Evolutionary conservation across 2,888 invertebrate genomes (phyloP).

Genomic region (Apoda limacodes): DNA sequence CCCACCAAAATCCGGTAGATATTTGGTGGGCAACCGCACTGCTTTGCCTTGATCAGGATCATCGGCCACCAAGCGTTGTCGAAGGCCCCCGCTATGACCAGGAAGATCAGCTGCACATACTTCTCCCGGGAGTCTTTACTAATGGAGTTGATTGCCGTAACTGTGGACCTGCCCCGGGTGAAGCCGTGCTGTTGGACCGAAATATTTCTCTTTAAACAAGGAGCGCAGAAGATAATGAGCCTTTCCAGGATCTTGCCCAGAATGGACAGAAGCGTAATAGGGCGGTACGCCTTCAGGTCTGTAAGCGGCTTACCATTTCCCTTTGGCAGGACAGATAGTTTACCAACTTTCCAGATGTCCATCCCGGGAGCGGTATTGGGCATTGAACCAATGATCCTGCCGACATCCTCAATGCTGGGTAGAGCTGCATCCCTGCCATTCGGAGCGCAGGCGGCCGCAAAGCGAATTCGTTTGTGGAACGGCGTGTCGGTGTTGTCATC

Average conservation of each 20-base stretch:
- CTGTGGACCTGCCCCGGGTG: slow-evolving; percentile 23
- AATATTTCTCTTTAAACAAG: slow-evolving; percentile 1
- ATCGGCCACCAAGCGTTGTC: no score
- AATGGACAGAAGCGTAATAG: slow-evolving; percentile 24
- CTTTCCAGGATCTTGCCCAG: slow-evolving; percentile 28
- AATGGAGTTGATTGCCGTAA: slow-evolving; percentile 17
- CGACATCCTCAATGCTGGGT: slow-evolving; percentile 4
- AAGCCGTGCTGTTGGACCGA: slow-evolving; percentile 24
- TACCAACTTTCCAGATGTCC: slow-evolving; percentile 22
- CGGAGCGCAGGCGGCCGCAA: slow-evolving; percentile 17
- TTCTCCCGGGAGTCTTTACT: neutral
- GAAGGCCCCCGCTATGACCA: no score
- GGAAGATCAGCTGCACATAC: no score
- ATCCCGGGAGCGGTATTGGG: slow-evolving; percentile 26
- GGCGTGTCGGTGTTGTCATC: slow-evolving; percentile 23
- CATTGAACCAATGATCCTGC: slow-evolving; percentile 14
- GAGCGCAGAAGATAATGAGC: no score
- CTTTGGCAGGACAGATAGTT: slow-evolving; percentile 21
- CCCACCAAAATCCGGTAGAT: slow-evolving; percentile 19
- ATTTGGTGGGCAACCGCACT: slow-evolving; percentile 24
- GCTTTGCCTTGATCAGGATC: no score
- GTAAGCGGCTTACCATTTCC: slow-evolving; percentile 18
- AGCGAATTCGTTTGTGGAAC: slow-evolving; percentile 19
- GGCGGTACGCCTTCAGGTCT: slow-evolving; percentile 24
- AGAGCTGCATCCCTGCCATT: slow-evolving; percentile 15